phyloP scores from a whole-genome alignment of 2,113 vertebrate genomes.

The Galemys pyrenaicus region DNA sequence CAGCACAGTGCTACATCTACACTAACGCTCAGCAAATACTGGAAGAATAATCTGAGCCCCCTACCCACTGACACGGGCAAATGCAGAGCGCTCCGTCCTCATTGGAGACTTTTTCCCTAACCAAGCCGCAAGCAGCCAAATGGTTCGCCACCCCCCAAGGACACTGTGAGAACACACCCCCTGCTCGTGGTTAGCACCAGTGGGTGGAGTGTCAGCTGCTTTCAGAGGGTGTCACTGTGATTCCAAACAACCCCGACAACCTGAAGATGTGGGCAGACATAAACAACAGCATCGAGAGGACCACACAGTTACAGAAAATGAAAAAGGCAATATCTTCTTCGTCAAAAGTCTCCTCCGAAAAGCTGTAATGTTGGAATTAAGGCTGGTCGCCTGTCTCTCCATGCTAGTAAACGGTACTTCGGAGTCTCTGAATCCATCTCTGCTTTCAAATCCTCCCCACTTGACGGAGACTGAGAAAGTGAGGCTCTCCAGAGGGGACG shows the following conservation, averaged over 20 bases:
- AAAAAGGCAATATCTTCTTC: not conserved
- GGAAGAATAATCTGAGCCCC: not conserved
- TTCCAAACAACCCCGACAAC: constrained; percentile 36
- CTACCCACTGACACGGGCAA: not conserved
- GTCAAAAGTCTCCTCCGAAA: not conserved
- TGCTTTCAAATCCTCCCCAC: not conserved
- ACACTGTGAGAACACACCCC: not conserved
- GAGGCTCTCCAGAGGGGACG: not conserved
- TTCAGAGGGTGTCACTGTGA: not conserved
- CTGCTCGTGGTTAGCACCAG: constrained; percentile 12
- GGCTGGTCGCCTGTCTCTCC: not conserved
- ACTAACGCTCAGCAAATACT: not conserved
- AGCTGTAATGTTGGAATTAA: not conserved
- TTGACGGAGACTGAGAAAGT: not conserved
- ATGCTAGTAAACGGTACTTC: not conserved
- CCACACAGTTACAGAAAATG: not conserved
- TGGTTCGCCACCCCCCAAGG: constrained; percentile 6
- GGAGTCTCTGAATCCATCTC: not conserved
- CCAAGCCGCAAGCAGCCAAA: not conserved
- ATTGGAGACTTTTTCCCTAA: not conserved
- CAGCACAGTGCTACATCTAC: not conserved
- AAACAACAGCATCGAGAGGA: constrained; percentile 17
- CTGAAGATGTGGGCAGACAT: constrained; percentile 39
- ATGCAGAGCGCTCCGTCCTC: not conserved
- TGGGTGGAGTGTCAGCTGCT: not conserved